These are phyloP conservation scores for Liasis olivaceus DNA, from an alignment of 2,797 vertebrate species.

Conservation along the genomic window DNA sequence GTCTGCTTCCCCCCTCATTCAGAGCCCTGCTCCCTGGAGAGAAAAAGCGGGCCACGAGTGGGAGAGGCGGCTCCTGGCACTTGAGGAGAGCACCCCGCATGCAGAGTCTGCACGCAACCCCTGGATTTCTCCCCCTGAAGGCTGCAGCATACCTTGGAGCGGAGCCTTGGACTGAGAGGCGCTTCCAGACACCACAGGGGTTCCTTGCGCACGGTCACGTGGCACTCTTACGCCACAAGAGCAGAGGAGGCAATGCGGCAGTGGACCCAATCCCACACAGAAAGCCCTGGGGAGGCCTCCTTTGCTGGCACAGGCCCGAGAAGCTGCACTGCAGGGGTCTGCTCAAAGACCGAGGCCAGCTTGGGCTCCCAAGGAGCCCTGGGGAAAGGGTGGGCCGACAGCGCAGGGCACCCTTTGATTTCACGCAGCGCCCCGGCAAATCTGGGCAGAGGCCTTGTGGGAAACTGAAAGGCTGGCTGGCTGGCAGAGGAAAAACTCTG, in stretches of 20 bases:
- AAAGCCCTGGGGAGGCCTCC: not conserved
- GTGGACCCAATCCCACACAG: not conserved
- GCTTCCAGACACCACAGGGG: not conserved
- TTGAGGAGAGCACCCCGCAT: no score
- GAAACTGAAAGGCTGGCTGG: not conserved
- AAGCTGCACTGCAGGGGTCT: not conserved
- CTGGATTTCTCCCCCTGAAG: not conserved
- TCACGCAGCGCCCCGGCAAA: not conserved
- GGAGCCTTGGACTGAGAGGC: not conserved
- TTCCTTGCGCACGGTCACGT: not conserved
- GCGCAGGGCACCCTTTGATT: not conserved
- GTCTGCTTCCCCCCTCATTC: not conserved
- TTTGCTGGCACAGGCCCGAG: not conserved
- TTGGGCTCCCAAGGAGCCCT: not conserved
- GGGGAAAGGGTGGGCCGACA: not conserved
- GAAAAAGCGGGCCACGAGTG: not conserved
- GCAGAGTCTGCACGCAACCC: not conserved
- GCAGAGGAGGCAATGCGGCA: not conserved
- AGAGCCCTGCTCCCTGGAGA: not conserved
- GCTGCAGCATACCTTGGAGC: not conserved
- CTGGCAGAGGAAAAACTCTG: not conserved
- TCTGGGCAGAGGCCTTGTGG: not conserved
- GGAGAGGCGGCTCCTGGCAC: no score
- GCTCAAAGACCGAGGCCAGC: not conserved
- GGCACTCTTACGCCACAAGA: accelerated